These are phyloP conservation scores for Gambusia holbrooki DNA, from an alignment of 2,113 vertebrate genomes.

Conservation along the genomic window DNA sequence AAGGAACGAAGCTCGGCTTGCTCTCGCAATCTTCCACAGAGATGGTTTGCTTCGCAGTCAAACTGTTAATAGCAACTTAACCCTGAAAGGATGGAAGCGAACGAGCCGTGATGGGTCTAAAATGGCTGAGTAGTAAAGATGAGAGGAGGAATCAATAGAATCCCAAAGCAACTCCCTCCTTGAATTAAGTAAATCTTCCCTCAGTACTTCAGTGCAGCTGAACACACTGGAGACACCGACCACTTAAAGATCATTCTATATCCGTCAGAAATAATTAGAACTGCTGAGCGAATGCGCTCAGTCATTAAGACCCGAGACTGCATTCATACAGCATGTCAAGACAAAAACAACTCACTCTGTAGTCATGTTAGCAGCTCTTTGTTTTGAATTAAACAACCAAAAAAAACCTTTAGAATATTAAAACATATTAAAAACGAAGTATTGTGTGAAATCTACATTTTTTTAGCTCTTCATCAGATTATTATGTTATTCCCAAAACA, in stretches of 20 bases:
- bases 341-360: not conserved
- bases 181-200: slow-evolving; percentile 28
- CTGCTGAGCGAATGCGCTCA: slow-evolving; percentile 26
- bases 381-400: not conserved
- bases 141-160: slow-evolving; percentile 23
- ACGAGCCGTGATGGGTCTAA: not conserved
- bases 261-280: slow-evolving; percentile 59
- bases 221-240: slow-evolving; percentile 41
- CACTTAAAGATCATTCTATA: slow-evolving; percentile 44
- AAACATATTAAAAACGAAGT: no score
- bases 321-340: slow-evolving; percentile 6
- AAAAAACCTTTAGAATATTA: no score
- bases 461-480: no score
- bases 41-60: slow-evolving; percentile 13
- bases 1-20: slow-evolving; percentile 8
- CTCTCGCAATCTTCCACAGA: slow-evolving; percentile 9
- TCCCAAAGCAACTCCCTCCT: slow-evolving; percentile 40
- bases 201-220: slow-evolving; percentile 27
- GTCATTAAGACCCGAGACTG: slow-evolving; percentile 21
- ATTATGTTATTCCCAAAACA: no score
- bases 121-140: slow-evolving; percentile 11
- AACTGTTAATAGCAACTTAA: slow-evolving; percentile 4
- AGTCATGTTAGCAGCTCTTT: not conserved
- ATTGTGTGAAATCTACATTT: no score
- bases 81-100: not conserved